A percentile compares a stretch with the other conserved stretches of the same genome.
Conservation (phyloP, 2,888 invertebrate genomes). For the Prenolepis imparis region DNA sequence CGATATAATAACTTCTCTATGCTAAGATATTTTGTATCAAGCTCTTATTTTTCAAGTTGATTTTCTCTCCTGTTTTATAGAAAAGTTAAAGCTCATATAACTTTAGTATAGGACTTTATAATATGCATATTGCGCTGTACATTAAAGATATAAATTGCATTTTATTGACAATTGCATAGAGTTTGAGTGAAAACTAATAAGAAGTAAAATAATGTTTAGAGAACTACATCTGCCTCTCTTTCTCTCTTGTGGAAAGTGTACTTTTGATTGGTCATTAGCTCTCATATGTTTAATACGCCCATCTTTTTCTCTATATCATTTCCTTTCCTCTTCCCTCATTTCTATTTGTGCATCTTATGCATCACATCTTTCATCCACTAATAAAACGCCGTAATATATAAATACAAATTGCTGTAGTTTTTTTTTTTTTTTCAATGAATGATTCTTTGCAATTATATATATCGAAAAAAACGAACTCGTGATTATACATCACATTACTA, state of each 20-base stretch:
- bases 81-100: conserved; percentile 41
- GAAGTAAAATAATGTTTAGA: conserved; percentile 49
- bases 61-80: background rate
- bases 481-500: conserved; percentile 77
- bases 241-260: conserved; percentile 64
- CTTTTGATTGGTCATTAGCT: conserved; percentile 71
- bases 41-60: background rate
- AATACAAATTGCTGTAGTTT: conserved; percentile 50
- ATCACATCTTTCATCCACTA: conserved; percentile 35
- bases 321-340: background rate
- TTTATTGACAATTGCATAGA: conserved; percentile 9
- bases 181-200: conserved; percentile 58
- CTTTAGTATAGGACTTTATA: background rate
- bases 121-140: background rate
- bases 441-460: background rate
- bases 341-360: background rate
- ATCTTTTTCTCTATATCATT: conserved; percentile 4
- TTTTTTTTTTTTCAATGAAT: conserved; percentile 45
- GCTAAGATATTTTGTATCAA: background rate
- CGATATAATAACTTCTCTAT: background rate
- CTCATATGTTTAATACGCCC: conserved; percentile 39
- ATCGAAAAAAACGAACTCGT: conserved; percentile 67
- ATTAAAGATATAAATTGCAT: conserved; percentile 27
- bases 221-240: conserved; percentile 58
- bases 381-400: conserved; percentile 59